Conservation (phyloP, 2,113 vertebrate genomes). For the Etia nguti region DNA sequence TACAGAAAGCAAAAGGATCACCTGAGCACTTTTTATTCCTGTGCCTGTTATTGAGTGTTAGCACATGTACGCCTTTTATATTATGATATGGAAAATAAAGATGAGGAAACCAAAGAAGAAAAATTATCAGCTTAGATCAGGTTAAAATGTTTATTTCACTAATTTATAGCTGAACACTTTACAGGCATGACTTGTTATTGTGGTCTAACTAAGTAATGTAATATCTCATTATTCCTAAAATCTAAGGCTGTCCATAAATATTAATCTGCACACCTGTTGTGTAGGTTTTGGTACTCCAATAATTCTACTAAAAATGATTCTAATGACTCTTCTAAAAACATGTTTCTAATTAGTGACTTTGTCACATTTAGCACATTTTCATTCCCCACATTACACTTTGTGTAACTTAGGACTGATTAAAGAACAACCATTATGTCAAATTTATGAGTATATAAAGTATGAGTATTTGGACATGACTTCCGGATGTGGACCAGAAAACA, state of each 20-base stretch:
- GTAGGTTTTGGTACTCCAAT: neutral
- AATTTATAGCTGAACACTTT: neutral
- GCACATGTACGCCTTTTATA: neutral
- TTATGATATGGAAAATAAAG: neutral
- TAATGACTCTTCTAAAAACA: neutral
- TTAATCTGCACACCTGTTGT: neutral
- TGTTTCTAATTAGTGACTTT: neutral
- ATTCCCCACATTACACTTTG: neutral
- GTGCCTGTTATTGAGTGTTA: neutral
- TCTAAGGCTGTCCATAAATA: neutral
- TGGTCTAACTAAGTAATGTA: neutral
- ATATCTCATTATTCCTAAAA: neutral
- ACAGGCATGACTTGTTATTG: neutral
- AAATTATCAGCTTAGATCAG: neutral
- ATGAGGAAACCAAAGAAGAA: neutral
- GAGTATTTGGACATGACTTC: neutral
- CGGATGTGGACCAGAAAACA: neutral
- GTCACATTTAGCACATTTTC: neutral
- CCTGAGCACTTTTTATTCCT: neutral
- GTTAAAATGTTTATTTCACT: neutral
- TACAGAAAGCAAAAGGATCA: neutral
- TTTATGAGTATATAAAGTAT: neutral
- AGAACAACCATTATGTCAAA: neutral
- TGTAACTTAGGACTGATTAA: accelerated
- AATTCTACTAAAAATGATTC: neutral